Evolutionary conservation across 2,888 invertebrate genomes (phyloP), one percentile per base, ranked within the genome.

Genomic region (Temnothorax ravouxi): DNA sequence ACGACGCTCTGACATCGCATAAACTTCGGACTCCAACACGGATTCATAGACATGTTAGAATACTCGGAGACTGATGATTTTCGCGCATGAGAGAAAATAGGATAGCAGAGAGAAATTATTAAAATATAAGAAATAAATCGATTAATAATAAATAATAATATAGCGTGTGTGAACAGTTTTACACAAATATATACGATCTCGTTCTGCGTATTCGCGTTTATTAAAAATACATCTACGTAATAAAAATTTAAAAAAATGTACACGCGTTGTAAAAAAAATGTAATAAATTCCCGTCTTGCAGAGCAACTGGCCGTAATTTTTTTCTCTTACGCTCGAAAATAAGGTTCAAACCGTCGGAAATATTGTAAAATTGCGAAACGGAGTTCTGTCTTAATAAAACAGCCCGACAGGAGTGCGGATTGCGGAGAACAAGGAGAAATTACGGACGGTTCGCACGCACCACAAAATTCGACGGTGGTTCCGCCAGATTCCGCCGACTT

Each of bases 1-100:
- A 50, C 21, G 50, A 76, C 21, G 64, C 50, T 66, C 64, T 34
- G 62, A 34, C 74, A 62, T 75, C 66, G 41, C 47, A 76, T 50
- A 76, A 76, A 76, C 64, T 76, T 66, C 18, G 34, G 59, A 74
- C 56, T 29, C 18, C n/a, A 61, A 29, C 15, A 50, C 50, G 38
- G 11, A 76, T 38, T 76, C 50, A 76, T 56, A 76, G 64, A 50
- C 47, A 66, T 34, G 50, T 62, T 61, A 50, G 21, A 76, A 76
- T 64, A 52, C 64, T 18, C 21, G 38, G 25, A 76, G n/a, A 76
- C 41, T 74, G 64, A 50, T 64, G 50, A 66, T 64, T 64, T 50
- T 52, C 38, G 34, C 38, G 21, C 15, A 11, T n/a, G 61, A 59
- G 11, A 21, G 52, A 52, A 76, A 75, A 34, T 61, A 34, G 5